Percentiles rank a stretch among this genome's conserved stretches.
These are phyloP conservation scores for Temnothorax nylanderi DNA, from an alignment of 1,140 invertebrate species.

Conservation along the genomic window DNA sequence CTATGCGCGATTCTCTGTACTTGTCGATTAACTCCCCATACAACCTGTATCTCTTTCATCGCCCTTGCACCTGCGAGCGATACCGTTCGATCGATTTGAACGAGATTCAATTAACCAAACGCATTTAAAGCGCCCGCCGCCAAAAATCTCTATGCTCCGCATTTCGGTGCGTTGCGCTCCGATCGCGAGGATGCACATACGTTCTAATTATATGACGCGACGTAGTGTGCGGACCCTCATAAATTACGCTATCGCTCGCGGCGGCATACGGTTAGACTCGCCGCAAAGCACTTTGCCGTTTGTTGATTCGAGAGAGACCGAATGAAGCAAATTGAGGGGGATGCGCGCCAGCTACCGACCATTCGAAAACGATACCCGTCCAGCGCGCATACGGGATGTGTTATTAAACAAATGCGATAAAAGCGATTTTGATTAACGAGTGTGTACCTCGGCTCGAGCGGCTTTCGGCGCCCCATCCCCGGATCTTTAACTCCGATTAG, in stretches of 20 bases:
- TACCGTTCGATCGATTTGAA: slow-evolving; percentile 61
- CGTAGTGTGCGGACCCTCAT: neutral
- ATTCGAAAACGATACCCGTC: slow-evolving; percentile 41
- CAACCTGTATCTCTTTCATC: neutral
- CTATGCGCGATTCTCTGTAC: slow-evolving; percentile 57
- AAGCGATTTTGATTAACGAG: slow-evolving; percentile 29
- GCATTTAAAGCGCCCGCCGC: slow-evolving; percentile 42
- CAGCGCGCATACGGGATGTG: neutral
- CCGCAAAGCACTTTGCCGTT: slow-evolving; percentile 30
- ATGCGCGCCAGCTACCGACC: slow-evolving; percentile 4
- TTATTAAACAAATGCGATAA: slow-evolving; percentile 52
- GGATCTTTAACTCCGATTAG: slow-evolving; percentile 49
- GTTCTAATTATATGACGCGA: slow-evolving; percentile 58
- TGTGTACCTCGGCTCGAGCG: neutral
- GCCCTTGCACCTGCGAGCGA: slow-evolving; percentile 3
- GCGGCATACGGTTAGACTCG: slow-evolving; percentile 36
- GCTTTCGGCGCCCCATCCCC: neutral
- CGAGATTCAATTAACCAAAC: slow-evolving; percentile 68
- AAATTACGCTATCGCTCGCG: slow-evolving; percentile 57
- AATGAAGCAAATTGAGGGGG: slow-evolving; percentile 45
- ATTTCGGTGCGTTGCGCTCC: neutral
- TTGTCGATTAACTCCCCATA: slow-evolving; percentile 54
- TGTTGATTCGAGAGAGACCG: slow-evolving; percentile 27
- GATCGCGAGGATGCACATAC: slow-evolving; percentile 27
- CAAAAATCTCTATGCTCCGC: slow-evolving; percentile 52